A percentile compares a stretch with the other conserved stretches of the same genome.
phyloP scores from a whole-genome alignment of 2,113 vertebrate genomes.

The Sander vitreus region DNA sequence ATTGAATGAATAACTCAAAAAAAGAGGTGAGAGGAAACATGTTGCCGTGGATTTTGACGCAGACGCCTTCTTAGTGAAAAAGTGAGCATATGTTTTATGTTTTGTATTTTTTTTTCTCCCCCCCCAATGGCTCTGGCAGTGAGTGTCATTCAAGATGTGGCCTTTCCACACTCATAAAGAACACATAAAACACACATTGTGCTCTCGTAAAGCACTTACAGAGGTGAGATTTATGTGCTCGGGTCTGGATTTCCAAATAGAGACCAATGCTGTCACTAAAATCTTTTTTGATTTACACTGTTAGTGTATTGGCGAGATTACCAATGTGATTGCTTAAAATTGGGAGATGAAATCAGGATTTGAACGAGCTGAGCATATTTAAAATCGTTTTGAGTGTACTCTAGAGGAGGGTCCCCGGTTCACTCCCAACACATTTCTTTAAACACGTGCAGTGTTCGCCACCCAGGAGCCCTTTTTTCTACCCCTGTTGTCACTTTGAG shows the following conservation, averaged over 20 bases:
- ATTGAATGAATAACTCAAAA: slow-evolving; percentile 53
- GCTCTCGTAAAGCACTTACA: slow-evolving; percentile 80
- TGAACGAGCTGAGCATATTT: slow-evolving; percentile 32
- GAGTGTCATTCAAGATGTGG: slow-evolving; percentile 82
- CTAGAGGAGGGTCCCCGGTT: slow-evolving; percentile 1
- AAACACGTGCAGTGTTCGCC: slow-evolving; percentile 14
- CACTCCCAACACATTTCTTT: slow-evolving; percentile 7
- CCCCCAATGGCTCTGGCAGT: slow-evolving; percentile 53
- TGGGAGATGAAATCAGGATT: slow-evolving; percentile 44
- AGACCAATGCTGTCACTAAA: slow-evolving; percentile 67
- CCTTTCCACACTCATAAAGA: slow-evolving; percentile 82
- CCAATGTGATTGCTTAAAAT: slow-evolving; percentile 50
- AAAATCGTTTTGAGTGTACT: slow-evolving; percentile 1
- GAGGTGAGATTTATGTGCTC: slow-evolving; percentile 80
- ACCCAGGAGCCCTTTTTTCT: slow-evolving; percentile 11
- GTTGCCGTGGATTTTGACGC: slow-evolving; percentile 59
- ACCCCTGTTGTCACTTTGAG: slow-evolving; percentile 11
- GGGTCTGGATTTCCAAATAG: slow-evolving; percentile 70
- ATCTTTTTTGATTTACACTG: slow-evolving; percentile 67
- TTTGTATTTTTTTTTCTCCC: slow-evolving; percentile 34
- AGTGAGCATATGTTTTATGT: slow-evolving; percentile 75
- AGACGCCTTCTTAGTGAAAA: slow-evolving; percentile 59
- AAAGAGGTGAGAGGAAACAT: slow-evolving; percentile 60
- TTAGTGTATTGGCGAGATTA: slow-evolving; percentile 50
- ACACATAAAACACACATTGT: slow-evolving; percentile 84